These are phyloP conservation scores for Anaspis maculata DNA, from an alignment of 2,888 invertebrate species.

Conservation along the genomic window DNA sequence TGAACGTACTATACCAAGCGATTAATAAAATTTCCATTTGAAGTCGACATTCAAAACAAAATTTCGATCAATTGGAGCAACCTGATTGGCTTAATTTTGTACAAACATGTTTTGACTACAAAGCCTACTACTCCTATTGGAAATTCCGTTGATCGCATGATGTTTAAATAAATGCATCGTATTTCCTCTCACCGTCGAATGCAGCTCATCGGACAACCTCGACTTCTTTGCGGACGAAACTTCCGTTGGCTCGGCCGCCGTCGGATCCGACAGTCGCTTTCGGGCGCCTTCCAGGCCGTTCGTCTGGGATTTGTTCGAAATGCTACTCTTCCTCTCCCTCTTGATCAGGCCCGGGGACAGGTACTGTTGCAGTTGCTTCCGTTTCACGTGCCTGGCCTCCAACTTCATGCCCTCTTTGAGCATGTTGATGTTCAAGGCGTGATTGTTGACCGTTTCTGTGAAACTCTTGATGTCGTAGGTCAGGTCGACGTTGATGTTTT, in stretches of 20 bases:
- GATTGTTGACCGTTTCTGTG: slow-evolving; percentile 75
- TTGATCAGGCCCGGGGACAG: slow-evolving; percentile 61
- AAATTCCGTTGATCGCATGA: too few relatives aligned
- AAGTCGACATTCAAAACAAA: too few relatives aligned
- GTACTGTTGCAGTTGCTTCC: slow-evolving; percentile 67
- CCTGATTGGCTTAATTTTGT: too few relatives aligned
- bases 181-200: slow-evolving; percentile 29
- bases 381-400: slow-evolving; percentile 81
- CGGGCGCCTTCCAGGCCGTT: too few relatives aligned
- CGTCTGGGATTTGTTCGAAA: slow-evolving; percentile 18
- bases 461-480: slow-evolving; percentile 89
- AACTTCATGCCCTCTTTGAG: slow-evolving; percentile 68
- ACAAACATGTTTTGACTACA: too few relatives aligned
- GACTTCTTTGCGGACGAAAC: slow-evolving; percentile 24
- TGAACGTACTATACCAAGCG: too few relatives aligned
- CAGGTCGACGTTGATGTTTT: slow-evolving; percentile 84
- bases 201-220: slow-evolving; percentile 33
- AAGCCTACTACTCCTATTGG: too few relatives aligned
- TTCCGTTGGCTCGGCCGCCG: background rate
- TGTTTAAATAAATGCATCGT: too few relatives aligned
- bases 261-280: slow-evolving; percentile 27
- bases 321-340: slow-evolving; percentile 60
- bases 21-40: too few relatives aligned
- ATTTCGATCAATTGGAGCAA: too few relatives aligned
- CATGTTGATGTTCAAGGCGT: slow-evolving; percentile 63